A percentile compares a stretch with the other conserved stretches of the same genome.
Conservation (phyloP, 1,140 invertebrate species). For the Platyscapa corneri region DNA sequence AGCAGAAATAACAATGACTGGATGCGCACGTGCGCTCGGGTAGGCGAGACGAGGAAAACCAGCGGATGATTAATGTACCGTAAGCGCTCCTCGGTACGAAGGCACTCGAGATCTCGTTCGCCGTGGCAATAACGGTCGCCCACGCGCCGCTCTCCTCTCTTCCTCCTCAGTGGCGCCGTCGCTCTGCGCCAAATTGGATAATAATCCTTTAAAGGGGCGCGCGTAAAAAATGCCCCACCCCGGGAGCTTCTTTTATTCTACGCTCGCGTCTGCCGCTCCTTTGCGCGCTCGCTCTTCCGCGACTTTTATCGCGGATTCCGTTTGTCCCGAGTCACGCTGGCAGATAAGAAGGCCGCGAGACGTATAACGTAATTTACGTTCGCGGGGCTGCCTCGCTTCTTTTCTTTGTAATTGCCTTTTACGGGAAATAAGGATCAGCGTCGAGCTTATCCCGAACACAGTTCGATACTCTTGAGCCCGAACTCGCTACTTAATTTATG, state of each 20-base stretch:
- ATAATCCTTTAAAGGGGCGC: slow-evolving; percentile 39
- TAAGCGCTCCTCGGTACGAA: neutral
- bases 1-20: neutral
- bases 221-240: neutral
- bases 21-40: too few species aligned
- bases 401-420: neutral
- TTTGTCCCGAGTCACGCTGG: neutral
- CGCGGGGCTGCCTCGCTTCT: neutral
- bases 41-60: slow-evolving; percentile 23
- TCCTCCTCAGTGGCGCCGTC: neutral
- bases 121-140: neutral
- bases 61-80: slow-evolving; percentile 38
- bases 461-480: neutral
- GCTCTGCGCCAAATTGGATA: slow-evolving; percentile 49
- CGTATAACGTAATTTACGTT: neutral
- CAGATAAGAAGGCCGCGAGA: neutral
- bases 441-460: neutral
- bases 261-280: neutral
- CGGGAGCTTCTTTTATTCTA: neutral
- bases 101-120: neutral
- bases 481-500: neutral
- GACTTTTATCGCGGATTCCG: neutral
- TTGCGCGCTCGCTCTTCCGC: neutral
- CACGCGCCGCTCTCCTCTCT: neutral
- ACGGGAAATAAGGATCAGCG: neutral